A percentile compares a stretch with the other conserved stretches of the same genome.
Conservation (phyloP, 2,113 vertebrate species). For the Merops nubicus region DNA sequence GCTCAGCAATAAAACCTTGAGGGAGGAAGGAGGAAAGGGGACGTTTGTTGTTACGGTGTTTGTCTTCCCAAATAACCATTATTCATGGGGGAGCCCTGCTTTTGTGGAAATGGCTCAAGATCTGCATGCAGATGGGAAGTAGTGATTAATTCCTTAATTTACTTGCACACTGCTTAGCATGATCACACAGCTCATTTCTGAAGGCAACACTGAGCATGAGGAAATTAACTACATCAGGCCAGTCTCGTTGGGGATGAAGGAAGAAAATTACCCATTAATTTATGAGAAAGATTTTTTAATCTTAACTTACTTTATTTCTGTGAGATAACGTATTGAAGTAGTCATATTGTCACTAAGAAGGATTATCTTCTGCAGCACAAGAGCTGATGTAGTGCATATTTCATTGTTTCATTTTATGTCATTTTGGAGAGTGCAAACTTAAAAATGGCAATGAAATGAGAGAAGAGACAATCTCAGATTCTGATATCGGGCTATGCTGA, state of each 20-base stretch:
- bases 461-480: not conserved
- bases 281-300: not conserved
- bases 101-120: not conserved
- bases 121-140: not conserved
- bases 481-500: not conserved
- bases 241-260: not conserved
- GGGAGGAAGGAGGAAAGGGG: not conserved
- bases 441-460: not conserved
- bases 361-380: not conserved
- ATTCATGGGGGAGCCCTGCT: not conserved
- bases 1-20: not conserved
- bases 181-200: not conserved
- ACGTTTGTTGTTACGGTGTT: rapidly evolving
- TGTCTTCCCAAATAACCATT: not conserved
- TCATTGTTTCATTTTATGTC: not conserved
- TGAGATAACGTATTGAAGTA: not conserved
- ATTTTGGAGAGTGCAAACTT: not conserved
- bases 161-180: too few species aligned
- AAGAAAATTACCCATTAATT: not conserved
- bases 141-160: not conserved
- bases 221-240: not conserved
- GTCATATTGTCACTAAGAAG: not conserved
- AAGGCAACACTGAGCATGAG: not conserved
- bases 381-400: not conserved
- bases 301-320: not conserved